Evolutionary conservation across 2,797 vertebrate species (phyloP).

Genomic region (Chaunax sp.): DNA sequence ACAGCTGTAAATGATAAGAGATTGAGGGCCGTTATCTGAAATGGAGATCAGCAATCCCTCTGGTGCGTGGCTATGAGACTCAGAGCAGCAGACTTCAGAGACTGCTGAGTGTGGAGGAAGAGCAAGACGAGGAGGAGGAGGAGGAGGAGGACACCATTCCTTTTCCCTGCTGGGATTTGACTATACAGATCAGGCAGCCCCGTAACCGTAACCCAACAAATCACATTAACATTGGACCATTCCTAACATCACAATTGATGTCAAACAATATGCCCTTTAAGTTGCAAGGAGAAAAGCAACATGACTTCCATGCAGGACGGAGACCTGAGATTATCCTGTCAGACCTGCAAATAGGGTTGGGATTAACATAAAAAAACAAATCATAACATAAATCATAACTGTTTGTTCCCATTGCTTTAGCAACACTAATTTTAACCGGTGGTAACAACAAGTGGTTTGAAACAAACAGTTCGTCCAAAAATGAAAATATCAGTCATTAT

Average conservation of each 20-base stretch:
- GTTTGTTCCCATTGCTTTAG: too few relatives aligned
- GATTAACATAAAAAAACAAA: too few relatives aligned
- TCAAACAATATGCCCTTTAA: not conserved
- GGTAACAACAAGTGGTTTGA: not conserved
- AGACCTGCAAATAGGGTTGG: not conserved
- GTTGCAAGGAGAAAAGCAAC: not conserved
- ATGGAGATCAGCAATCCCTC: slow-evolving; percentile 87
- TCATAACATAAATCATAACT: too few relatives aligned
- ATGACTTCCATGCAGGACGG: not conserved
- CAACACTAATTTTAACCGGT: not conserved
- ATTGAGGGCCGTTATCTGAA: slow-evolving; percentile 84
- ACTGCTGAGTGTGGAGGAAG: slow-evolving; percentile 58
- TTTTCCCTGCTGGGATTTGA: slow-evolving; percentile 17
- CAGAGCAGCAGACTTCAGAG: slow-evolving; percentile 71
- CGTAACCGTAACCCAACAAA: not conserved
- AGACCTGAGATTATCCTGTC: not conserved
- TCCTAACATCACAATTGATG: not conserved
- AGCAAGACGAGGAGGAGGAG: slow-evolving; percentile 46
- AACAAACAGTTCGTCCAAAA: too few relatives aligned
- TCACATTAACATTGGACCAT: not conserved
- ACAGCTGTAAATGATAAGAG: slow-evolving; percentile 88
- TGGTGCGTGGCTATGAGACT: slow-evolving; percentile 81
- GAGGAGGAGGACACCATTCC: slow-evolving; percentile 32
- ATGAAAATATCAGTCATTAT: too few relatives aligned
- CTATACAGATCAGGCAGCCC: not conserved